Evolutionary conservation across 2,797 vertebrate species (phyloP), one percentile per base, ranked within the genome.

Genomic region (Eulemur mongoz): DNA sequence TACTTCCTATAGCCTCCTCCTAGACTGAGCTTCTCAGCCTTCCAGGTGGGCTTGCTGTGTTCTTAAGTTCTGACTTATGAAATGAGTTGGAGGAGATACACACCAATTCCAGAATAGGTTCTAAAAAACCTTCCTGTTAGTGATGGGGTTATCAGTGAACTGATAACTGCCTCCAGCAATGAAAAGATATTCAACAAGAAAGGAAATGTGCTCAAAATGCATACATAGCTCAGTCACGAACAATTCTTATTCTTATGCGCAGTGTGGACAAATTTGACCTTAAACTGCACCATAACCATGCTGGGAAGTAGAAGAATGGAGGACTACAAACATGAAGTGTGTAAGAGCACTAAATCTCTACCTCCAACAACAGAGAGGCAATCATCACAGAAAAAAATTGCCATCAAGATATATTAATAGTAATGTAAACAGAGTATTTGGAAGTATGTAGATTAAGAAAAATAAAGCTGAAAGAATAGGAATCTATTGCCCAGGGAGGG

Each of bases 341-440:
- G 0, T 57, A 43, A 76, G 0, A 35, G 0, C 17, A 2, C 23
- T 59, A 50, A 92, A n/a, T 81, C 23, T 43, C 35, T 2, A 67
- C 3, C 20, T 89, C 22, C 18, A 67, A 2, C 0, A 6, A 52
- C 0, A 48, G 27, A 88, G 7, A 93, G 35, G 9, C 7, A 86
- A 40, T 65, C 35, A 57, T 79, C 12, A 96, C 7, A 85, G 78
- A 20, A 84, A 83, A 59, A 91, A 80, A 32, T 3, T 45, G 4
- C 15, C 25, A 35, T 65, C 3, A 61, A 54, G 70, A 59, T 30
- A 61, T 4, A 63, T 25, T 10, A 54, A 8, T 67, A 57, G 30
- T 6, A 54, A 8, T 67, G 32, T 22, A 54, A 43, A 23, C 1
- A 88, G 14, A 38, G 9, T 45, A 76, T 35, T 30, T 79, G 9